A percentile compares a stretch with the other conserved stretches of the same genome.
phyloP scores from a whole-genome alignment of 1,140 invertebrate genomes.

The Drosophila rhopaloa region DNA sequence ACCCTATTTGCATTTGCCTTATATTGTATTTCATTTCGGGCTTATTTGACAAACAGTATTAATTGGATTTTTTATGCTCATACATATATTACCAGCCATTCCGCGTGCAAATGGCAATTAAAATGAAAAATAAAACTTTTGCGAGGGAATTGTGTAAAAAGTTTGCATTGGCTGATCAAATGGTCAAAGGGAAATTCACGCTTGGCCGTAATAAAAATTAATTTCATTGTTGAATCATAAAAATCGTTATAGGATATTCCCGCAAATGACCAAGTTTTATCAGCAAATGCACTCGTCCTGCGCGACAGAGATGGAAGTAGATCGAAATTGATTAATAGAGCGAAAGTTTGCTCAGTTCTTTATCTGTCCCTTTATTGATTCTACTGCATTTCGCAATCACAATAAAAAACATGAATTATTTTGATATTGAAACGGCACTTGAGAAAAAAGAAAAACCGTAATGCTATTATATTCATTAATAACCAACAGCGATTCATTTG shows the following conservation, averaged over 20 bases:
- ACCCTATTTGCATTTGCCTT: conserved; percentile 45
- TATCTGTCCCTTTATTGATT: conserved; percentile 32
- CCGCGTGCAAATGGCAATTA: conserved; percentile 55
- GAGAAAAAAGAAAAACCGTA: conserved; percentile 36
- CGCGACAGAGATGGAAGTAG: background rate
- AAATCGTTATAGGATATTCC: conserved; percentile 55
- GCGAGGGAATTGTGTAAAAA: conserved; percentile 13
- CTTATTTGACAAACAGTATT: conserved; percentile 66
- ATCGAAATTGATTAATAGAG: conserved; percentile 48
- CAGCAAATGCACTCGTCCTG: conserved; percentile 41
- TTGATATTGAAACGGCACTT: conserved; percentile 39
- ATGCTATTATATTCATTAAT: conserved; percentile 54
- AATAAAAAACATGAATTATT: conserved; percentile 51
- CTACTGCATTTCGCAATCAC: conserved; percentile 36
- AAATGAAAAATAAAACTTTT: conserved; percentile 46
- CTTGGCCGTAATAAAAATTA: conserved; percentile 59
- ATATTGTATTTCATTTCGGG: conserved; percentile 51
- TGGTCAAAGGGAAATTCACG: conserved; percentile 53
- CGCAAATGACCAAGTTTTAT: conserved; percentile 58
- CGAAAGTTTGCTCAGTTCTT: conserved; percentile 53
- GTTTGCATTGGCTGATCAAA: conserved; percentile 34
- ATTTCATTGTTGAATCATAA: conserved; percentile 52
- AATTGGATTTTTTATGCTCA: conserved; percentile 60
- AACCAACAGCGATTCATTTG: conserved; percentile 55
- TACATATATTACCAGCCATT: conserved; percentile 49